A percentile compares a stretch with the other conserved stretches of the same genome.
phyloP scores from a whole-genome alignment of 1,140 invertebrate genomes.

The Calliopsis andreniformis region DNA sequence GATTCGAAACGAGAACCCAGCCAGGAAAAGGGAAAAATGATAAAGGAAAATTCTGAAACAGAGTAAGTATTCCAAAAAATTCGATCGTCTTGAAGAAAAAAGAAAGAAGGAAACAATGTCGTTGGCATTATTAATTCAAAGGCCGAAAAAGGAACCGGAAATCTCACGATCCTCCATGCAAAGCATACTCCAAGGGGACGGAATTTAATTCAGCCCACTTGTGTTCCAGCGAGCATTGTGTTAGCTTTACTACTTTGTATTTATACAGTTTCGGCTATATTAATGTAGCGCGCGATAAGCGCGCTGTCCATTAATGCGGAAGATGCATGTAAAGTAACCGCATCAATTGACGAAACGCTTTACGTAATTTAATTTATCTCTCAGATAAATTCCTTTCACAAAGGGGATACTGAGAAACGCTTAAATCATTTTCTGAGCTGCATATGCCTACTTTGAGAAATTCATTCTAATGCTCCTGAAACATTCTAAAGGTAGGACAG shows the following conservation, averaged over 20 bases:
- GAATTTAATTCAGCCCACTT: conserved; percentile 45
- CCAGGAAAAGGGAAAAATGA: too few relatives aligned
- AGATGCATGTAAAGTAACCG: conserved; percentile 33
- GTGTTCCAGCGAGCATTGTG: conserved; percentile 22
- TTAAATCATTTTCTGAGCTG: conserved; percentile 8
- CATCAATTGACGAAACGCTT: conserved; percentile 30
- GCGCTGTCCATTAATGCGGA: conserved; percentile 29
- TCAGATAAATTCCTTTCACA: background rate
- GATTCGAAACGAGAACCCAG: too few relatives aligned
- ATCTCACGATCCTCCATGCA: conserved; percentile 34
- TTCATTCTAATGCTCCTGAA: background rate
- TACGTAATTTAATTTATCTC: conserved; percentile 40
- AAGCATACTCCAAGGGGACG: conserved; percentile 14
- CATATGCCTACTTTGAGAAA: background rate
- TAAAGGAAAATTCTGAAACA: background rate
- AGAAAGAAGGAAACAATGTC: background rate
- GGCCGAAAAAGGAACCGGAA: conserved; percentile 34
- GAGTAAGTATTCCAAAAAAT: background rate
- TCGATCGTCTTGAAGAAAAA: background rate
- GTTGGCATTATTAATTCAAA: conserved; percentile 18
- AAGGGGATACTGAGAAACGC: conserved; percentile 6
- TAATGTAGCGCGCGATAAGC: conserved; percentile 27
- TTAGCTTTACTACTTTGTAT: conserved; percentile 30
- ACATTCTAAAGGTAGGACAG: too few relatives aligned
- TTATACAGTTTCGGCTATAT: conserved; percentile 38